These are phyloP conservation scores for Calameuta pallipes DNA, from an alignment of 2,888 invertebrate species.

Conservation along the genomic window DNA sequence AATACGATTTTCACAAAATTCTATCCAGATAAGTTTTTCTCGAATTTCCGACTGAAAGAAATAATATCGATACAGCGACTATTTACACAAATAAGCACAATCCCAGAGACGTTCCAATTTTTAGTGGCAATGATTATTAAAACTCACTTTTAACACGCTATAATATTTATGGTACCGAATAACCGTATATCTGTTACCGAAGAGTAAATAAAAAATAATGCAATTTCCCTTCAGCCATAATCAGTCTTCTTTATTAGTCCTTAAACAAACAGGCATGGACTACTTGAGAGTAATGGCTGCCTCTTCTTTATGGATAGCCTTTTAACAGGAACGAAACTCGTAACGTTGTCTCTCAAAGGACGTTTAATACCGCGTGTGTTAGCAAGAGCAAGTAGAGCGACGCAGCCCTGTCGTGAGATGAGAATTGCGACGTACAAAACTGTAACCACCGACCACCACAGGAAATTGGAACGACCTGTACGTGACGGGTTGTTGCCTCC, in stretches of 20 bases:
- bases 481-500: not conserved
- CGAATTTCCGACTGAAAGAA: too few species aligned
- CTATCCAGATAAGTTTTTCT: not conserved
- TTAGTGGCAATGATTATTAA: not conserved
- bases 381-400: not conserved
- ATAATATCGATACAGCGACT: not conserved
- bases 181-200: not conserved
- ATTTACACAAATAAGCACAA: not conserved
- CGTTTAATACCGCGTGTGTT: not conserved
- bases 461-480: not conserved
- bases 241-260: not conserved
- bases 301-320: not conserved
- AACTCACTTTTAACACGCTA: not conserved
- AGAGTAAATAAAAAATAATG: not conserved
- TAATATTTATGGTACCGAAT: not conserved
- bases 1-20: not conserved
- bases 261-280: not conserved
- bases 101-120: not conserved
- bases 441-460: not conserved
- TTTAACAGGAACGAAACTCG: not conserved
- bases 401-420: not conserved
- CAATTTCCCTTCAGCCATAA: not conserved
- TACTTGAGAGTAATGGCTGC: not conserved
- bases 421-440: not conserved
- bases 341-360: not conserved